A percentile compares a stretch with the other conserved stretches of the same genome.
Conservation (phyloP, 2,113 vertebrate species). For the Eptatretus burgeri region DNA sequence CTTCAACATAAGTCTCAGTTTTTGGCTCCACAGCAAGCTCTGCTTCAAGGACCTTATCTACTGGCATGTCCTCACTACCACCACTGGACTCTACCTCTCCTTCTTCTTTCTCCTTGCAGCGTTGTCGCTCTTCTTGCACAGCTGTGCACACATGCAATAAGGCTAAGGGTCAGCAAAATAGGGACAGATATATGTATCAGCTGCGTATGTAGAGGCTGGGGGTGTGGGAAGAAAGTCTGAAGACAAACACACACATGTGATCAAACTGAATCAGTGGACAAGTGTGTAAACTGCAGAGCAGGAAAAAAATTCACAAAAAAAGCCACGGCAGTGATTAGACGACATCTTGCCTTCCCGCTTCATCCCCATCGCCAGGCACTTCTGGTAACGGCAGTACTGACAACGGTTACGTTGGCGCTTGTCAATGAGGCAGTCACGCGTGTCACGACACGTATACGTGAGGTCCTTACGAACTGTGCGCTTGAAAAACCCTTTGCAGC, state of each 20-base stretch:
- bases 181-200: too few relatives aligned
- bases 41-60: slow-evolving; percentile 88
- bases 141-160: slow-evolving; percentile 19
- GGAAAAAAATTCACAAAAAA: too few relatives aligned
- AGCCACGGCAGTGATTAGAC: too few relatives aligned
- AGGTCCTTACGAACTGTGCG: slow-evolving; percentile 82
- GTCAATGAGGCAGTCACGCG: slow-evolving; percentile 85
- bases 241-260: too few relatives aligned
- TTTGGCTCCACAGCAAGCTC: slow-evolving; percentile 89
- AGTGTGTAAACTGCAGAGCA: too few relatives aligned
- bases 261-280: too few relatives aligned
- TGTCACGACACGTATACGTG: slow-evolving; percentile 84
- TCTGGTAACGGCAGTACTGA: slow-evolving; percentile 98
- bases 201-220: too few relatives aligned
- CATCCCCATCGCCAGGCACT: slow-evolving; percentile 98
- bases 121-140: slow-evolving; percentile 84
- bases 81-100: slow-evolving; percentile 47
- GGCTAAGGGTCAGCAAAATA: too few relatives aligned
- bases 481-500: slow-evolving; percentile 97
- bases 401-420: slow-evolving; percentile 95
- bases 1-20: slow-evolving; percentile 82
- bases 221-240: too few relatives aligned
- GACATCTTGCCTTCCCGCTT: slow-evolving; percentile 69
- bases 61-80: slow-evolving; percentile 90
- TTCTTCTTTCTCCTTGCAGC: slow-evolving; percentile 69